Conservation (phyloP, 37 sponge, comb jelly and placozoan genomes). For the Lycopodina hypogea region DNA sequence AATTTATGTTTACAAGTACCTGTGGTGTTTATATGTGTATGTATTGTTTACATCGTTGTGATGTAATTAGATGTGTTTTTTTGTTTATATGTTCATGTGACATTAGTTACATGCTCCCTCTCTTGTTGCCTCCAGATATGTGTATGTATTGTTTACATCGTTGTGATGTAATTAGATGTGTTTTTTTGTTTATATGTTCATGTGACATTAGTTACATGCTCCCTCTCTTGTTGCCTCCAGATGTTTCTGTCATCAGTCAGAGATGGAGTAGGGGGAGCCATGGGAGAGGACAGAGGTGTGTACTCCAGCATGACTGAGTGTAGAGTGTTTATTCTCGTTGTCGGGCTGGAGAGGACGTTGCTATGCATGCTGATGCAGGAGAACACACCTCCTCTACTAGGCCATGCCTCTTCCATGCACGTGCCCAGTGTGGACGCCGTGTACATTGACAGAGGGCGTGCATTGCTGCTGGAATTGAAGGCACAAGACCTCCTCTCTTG, state of each 20-base stretch:
- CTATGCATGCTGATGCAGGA: constrained; percentile 45
- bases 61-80: too few species aligned
- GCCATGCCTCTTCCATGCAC: background rate
- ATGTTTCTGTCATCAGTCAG: background rate
- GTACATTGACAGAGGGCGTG: constrained; percentile 27
- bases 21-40: too few species aligned
- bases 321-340: constrained; percentile 29
- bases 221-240: background rate
- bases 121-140: too few species aligned
- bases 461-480: constrained; percentile 33
- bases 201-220: background rate
- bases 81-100: too few species aligned
- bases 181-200: background rate
- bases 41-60: too few species aligned
- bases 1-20: too few species aligned
- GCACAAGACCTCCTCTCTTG: constrained; percentile 27
- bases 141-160: too few species aligned
- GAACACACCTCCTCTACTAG: background rate
- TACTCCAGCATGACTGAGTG: too few species aligned
- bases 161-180: too few species aligned
- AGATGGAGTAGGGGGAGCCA: too few species aligned
- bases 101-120: too few species aligned
- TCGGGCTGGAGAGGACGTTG: constrained; percentile 37
- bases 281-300: background rate
- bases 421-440: constrained; percentile 25